phyloP scores from a whole-genome alignment of 2,113 vertebrate genomes.

The Blennius ocellaris region DNA sequence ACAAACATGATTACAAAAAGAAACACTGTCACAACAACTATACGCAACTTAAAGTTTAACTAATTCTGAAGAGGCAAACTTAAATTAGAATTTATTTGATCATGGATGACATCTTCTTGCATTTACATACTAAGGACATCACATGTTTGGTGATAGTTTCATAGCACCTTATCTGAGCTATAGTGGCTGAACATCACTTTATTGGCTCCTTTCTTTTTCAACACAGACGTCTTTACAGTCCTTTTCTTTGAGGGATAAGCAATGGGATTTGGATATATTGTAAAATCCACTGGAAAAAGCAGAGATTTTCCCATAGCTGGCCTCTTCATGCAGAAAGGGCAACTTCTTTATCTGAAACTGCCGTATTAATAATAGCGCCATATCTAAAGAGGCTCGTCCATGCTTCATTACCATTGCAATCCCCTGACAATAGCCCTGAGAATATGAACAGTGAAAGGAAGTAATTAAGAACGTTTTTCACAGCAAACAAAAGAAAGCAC shows the following conservation, averaged over 20 bases:
- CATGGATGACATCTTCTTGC: background rate
- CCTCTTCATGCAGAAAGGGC: slow-evolving; percentile 64
- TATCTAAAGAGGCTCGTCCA: slow-evolving; percentile 72
- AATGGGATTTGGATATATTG: slow-evolving; percentile 31
- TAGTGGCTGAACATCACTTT: slow-evolving; percentile 43
- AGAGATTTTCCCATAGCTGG: slow-evolving; percentile 45
- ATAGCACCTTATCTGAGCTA: slow-evolving; percentile 37
- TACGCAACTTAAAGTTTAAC: background rate
- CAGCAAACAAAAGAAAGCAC: slow-evolving; percentile 72
- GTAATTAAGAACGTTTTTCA: slow-evolving; percentile 77
- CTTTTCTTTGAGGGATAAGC: background rate
- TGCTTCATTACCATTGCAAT: slow-evolving; percentile 74
- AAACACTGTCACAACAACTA: background rate
- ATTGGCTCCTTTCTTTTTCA: background rate
- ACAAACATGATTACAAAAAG: background rate
- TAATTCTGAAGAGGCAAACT: background rate
- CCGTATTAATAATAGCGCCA: slow-evolving; percentile 65
- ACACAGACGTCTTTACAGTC: background rate
- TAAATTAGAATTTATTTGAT: background rate
- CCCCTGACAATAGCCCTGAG: slow-evolving; percentile 73
- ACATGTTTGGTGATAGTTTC: slow-evolving; percentile 4
- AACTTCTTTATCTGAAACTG: slow-evolving; percentile 67
- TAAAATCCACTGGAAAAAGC: slow-evolving; percentile 35
- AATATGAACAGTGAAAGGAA: slow-evolving; percentile 64
- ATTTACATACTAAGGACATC: slow-evolving; percentile 19